Percentiles rank a stretch among this genome's conserved stretches.
phyloP scores from a whole-genome alignment of 1,140 invertebrate genomes.

The Mycetomoellerius zeteki region DNA sequence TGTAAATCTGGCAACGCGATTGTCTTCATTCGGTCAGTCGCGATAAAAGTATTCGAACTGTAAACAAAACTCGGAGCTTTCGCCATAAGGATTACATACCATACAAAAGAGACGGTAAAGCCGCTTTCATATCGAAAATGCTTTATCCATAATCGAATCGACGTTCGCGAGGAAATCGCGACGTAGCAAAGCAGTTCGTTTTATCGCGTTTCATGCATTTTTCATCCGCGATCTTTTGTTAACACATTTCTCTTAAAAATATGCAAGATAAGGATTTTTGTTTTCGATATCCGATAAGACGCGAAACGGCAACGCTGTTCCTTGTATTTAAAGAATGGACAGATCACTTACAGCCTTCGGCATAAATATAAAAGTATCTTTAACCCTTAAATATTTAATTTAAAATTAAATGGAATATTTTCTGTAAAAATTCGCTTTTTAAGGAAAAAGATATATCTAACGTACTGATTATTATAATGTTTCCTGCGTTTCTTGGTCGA shows the following conservation, averaged over 20 bases:
- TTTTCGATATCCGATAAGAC: constrained; percentile 8
- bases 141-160: constrained; percentile 54
- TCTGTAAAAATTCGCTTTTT: background rate
- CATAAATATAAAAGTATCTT: background rate
- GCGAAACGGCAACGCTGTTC: background rate
- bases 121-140: constrained; percentile 22
- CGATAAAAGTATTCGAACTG: constrained; percentile 3
- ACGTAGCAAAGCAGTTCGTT: background rate
- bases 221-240: constrained; percentile 15
- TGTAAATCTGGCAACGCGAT: background rate
- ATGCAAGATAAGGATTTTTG: background rate
- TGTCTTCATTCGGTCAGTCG: constrained; percentile 39
- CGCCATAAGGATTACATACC: constrained; percentile 26
- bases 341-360: background rate
- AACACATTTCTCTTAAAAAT: constrained; percentile 9
- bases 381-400: background rate
- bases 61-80: constrained; percentile 31
- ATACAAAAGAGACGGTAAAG: constrained; percentile 20
- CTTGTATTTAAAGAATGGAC: background rate
- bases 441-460: background rate
- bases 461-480: background rate
- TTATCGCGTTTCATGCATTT: constrained; percentile 6
- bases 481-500: background rate
- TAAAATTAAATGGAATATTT: background rate
- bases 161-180: constrained; percentile 27